Conservation (phyloP, 2,797 vertebrate species). For the Gallirallus australis region DNA sequence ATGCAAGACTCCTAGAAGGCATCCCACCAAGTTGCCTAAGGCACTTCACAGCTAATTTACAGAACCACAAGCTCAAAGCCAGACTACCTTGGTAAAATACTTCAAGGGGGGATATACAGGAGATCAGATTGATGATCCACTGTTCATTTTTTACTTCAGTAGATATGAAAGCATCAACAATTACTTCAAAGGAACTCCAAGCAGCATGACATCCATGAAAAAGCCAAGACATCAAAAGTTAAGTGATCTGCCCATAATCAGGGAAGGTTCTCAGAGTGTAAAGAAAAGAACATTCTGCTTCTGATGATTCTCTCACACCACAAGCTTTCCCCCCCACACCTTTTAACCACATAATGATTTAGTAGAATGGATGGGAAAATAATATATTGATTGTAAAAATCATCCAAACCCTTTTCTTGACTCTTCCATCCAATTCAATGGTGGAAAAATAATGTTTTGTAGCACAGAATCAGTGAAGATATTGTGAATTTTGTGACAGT, state of each 20-base stretch:
- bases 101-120: not conserved
- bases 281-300: not conserved
- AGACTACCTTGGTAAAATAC: not conserved
- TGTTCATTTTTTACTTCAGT: not conserved
- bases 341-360: not conserved
- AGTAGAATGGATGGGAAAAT: not conserved
- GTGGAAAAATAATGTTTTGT: not conserved
- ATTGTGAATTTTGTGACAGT: not conserved
- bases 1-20: not conserved
- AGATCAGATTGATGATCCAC: not conserved
- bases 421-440: not conserved
- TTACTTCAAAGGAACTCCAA: not conserved
- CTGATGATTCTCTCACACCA: not conserved
- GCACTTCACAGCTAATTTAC: not conserved
- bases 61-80: not conserved
- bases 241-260: not conserved
- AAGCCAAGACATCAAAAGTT: not conserved
- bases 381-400: not conserved
- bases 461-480: not conserved
- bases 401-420: not conserved
- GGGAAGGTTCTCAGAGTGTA: not conserved
- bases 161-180: not conserved
- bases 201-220: not conserved
- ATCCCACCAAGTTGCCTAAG: not conserved
- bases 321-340: not conserved